Evolutionary conservation across 2,113 vertebrate genomes (phyloP).

Genomic region (Vidua chalybeata): DNA sequence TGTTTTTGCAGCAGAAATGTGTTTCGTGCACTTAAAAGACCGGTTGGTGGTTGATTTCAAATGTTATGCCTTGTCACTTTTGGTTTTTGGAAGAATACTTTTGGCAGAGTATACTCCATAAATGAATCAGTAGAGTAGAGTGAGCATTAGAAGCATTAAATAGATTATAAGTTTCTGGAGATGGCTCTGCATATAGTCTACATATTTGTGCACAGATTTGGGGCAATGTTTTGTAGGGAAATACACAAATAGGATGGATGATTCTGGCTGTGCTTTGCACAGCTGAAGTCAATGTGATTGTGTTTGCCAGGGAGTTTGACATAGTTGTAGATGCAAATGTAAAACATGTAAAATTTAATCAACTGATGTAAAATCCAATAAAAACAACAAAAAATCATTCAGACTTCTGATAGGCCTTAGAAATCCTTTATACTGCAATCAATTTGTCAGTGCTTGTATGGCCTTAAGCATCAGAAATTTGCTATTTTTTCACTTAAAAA

Average conservation of each 20-base stretch:
- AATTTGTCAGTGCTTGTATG: neutral
- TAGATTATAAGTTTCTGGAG: neutral
- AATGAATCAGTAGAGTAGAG: neutral
- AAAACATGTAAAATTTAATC: neutral
- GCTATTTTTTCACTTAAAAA: neutral
- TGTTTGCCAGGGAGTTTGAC: neutral
- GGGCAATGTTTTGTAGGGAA: neutral
- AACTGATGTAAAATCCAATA: neutral
- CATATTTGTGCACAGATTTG: neutral
- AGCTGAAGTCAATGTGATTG: neutral
- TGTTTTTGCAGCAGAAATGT: neutral
- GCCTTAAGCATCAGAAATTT: neutral
- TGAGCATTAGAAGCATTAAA: neutral
- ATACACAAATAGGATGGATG: neutral
- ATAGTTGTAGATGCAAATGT: neutral
- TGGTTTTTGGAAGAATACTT: neutral
- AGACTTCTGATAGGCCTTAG: neutral
- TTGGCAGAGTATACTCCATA: neutral
- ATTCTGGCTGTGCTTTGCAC: neutral
- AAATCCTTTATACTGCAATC: neutral
- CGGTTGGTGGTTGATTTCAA: neutral
- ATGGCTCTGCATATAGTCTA: neutral
- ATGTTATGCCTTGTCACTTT: neutral
- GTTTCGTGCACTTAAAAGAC: neutral
- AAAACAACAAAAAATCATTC: neutral